A percentile compares a stretch with the other conserved stretches of the same genome.
Conservation (phyloP, 2,113 vertebrate genomes). For the Cinclus cinclus region DNA sequence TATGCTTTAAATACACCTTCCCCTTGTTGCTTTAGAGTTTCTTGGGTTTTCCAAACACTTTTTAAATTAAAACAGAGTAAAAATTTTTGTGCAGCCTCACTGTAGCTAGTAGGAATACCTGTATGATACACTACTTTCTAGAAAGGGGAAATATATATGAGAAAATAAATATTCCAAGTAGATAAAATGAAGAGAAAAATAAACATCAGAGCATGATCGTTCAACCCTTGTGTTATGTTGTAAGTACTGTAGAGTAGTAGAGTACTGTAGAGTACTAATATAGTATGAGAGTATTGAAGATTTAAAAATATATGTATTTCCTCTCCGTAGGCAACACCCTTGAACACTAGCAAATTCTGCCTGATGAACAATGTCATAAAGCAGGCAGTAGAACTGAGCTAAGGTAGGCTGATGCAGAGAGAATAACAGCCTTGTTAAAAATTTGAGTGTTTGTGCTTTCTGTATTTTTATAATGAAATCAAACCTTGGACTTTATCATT, state of each 20-base stretch:
- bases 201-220: not conserved
- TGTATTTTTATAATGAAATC: not conserved
- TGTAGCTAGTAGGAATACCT: not conserved
- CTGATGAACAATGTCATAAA: not conserved
- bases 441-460: not conserved
- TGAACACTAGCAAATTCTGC: not conserved
- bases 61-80: not conserved
- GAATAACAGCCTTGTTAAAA: not conserved
- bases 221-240: not conserved
- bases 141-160: not conserved
- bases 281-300: too few species aligned
- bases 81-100: not conserved
- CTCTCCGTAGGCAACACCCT: not conserved
- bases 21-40: not conserved
- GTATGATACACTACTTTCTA: fast-evolving
- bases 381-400: not conserved
- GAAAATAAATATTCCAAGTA: not conserved
- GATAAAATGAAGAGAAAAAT: not conserved
- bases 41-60: not conserved
- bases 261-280: not conserved
- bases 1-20: not conserved
- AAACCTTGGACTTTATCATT: not conserved
- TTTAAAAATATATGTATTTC: not conserved
- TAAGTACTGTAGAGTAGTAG: not conserved
- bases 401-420: not conserved